A percentile compares a stretch with the other conserved stretches of the same genome.
Conservation (phyloP, 2,113 vertebrate genomes). For the Periophthalmodon schlosseri region DNA sequence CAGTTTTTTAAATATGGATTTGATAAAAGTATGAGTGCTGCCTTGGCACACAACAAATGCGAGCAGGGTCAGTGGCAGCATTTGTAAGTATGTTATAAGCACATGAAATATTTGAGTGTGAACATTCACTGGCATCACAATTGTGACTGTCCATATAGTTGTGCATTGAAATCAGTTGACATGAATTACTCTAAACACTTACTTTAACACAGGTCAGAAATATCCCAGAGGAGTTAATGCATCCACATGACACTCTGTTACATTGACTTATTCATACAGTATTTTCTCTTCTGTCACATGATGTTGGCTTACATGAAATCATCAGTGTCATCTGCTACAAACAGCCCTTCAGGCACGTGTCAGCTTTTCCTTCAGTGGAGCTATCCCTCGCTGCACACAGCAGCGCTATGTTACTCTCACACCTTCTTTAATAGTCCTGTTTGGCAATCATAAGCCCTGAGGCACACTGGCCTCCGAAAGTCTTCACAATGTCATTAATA, state of each 20-base stretch:
- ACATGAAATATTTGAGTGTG: neutral
- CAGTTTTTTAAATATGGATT: no score
- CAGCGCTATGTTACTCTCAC: constrained; percentile 65
- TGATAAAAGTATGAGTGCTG: no score
- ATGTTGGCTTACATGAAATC: constrained; percentile 41
- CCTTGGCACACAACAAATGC: neutral
- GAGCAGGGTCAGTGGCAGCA: neutral
- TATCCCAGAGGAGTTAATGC: neutral
- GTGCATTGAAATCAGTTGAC: neutral
- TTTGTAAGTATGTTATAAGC: neutral
- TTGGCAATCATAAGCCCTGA: constrained; percentile 52
- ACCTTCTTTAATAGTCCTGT: constrained; percentile 65
- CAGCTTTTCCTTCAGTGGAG: constrained; percentile 54
- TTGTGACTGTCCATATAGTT: neutral
- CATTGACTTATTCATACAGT: constrained; percentile 12
- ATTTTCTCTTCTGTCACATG: constrained; percentile 20
- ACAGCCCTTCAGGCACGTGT: constrained; percentile 47
- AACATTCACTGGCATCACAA: no score
- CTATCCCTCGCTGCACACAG: constrained; percentile 61
- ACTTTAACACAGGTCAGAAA: neutral
- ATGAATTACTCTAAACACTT: neutral
- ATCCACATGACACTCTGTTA: neutral
- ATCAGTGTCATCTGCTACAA: constrained; percentile 46
- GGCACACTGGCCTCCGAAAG: constrained; percentile 67
- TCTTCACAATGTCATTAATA: constrained; percentile 77